Conservation (phyloP, 2,888 invertebrate species). For the Drosophila ustulata region DNA sequence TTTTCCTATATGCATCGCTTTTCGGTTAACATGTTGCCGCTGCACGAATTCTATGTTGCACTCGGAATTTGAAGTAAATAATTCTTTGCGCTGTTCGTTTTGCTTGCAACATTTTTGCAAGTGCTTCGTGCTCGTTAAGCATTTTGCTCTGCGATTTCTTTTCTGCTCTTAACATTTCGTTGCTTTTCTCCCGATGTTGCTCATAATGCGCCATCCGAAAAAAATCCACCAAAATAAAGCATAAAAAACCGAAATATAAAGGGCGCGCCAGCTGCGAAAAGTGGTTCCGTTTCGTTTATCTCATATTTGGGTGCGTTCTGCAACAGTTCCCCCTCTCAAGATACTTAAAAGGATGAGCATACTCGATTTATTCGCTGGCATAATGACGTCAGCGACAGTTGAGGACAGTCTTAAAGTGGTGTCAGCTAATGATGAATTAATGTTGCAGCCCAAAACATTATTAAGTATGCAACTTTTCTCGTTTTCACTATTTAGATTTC, state of each 20-base stretch:
- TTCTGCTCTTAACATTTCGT: constrained; percentile 34
- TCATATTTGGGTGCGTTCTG: constrained; percentile 61
- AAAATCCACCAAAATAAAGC: constrained; percentile 20
- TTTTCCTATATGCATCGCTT: constrained; percentile 53
- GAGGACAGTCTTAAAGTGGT: not conserved
- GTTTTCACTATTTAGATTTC: not conserved
- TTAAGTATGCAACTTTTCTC: too few species aligned
- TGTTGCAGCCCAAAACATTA: not conserved
- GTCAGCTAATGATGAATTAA: constrained; percentile 48
- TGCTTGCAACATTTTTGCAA: constrained; percentile 71
- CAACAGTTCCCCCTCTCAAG: constrained; percentile 10
- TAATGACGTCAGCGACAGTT: constrained; percentile 45
- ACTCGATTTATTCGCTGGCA: constrained; percentile 25
- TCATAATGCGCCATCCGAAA: constrained; percentile 61
- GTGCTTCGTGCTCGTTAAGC: constrained; percentile 83
- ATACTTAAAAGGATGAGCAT: constrained; percentile 28
- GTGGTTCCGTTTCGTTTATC: constrained; percentile 83
- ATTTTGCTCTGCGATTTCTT: constrained; percentile 74
- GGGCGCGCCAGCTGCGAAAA: constrained; percentile 67
- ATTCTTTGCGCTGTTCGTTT: constrained; percentile 64
- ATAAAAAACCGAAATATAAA: constrained; percentile 45
- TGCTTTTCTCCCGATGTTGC: constrained; percentile 50
- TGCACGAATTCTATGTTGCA: constrained; percentile 84
- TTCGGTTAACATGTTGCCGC: constrained; percentile 78
- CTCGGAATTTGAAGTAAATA: constrained; percentile 78